Percentiles rank a stretch among this genome's conserved stretches.
Evolutionary conservation across 1,140 invertebrate genomes (phyloP).

Genomic region (Episyrphus balteatus): DNA sequence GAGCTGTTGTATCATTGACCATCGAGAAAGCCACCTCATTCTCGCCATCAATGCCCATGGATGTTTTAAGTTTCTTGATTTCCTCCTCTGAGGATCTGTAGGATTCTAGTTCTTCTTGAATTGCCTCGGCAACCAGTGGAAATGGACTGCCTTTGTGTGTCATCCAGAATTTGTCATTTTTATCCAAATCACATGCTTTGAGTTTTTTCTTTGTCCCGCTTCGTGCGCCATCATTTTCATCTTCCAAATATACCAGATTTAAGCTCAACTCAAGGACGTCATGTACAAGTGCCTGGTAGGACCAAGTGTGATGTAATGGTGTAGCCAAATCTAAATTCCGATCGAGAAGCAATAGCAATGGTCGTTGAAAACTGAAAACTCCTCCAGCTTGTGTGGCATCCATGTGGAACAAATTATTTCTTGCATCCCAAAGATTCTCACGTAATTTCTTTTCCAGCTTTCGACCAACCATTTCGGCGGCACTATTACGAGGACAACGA

Average conservation of each 20-base stretch:
- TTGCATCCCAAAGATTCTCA: conserved; percentile 91
- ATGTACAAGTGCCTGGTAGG: conserved; percentile 93
- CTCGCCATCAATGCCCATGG: conserved; percentile 79
- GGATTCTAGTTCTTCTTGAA: conserved; percentile 94
- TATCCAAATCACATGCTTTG: conserved; percentile 83
- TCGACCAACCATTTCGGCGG: conserved; percentile 95
- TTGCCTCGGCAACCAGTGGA: conserved; percentile 93
- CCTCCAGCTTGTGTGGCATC: conserved; percentile 66
- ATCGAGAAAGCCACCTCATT: conserved; percentile 64
- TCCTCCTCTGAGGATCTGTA: conserved; percentile 90
- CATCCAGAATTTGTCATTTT: conserved; percentile 83
- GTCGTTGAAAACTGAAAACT: conserved; percentile 80
- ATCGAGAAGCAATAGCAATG: conserved; percentile 86
- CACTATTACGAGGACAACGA: conserved; percentile 87
- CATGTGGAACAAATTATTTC: conserved; percentile 89
- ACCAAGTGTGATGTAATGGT: conserved; percentile 98
- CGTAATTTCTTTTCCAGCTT: conserved; percentile 95
- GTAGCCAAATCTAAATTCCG: conserved; percentile 95
- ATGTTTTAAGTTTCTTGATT: conserved; percentile 86
- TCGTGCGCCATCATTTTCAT: conserved; percentile 36
- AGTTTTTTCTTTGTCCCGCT: conserved; percentile 57
- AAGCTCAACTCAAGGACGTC: conserved; percentile 86
- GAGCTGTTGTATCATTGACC: conserved; percentile 88
- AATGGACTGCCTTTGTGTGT: conserved; percentile 94
- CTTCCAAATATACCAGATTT: conserved; percentile 76